Percentiles rank a stretch among this genome's conserved stretches.
Evolutionary conservation across 2,797 vertebrate genomes (phyloP).

Genomic region (Falco columbarius): DNA sequence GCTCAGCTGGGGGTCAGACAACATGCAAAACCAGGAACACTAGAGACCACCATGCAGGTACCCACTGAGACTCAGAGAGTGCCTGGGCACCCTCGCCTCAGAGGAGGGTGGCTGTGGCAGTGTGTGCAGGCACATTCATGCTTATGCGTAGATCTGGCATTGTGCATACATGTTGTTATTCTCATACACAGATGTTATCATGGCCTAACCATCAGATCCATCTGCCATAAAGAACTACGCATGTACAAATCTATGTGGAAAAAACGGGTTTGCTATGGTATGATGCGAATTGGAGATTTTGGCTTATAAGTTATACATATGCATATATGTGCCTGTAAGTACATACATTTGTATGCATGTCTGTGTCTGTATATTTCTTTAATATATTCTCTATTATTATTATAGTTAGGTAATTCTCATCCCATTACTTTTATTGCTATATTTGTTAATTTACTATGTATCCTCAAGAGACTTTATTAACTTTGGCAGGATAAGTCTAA

Average conservation of each 20-base stretch:
- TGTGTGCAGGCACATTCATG: rapidly evolving
- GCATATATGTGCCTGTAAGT: neutral
- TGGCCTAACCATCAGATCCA: neutral
- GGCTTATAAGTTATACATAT: neutral
- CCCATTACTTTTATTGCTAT: slow-evolving; percentile 62
- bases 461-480: slow-evolving; percentile 39
- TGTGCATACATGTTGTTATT: neutral
- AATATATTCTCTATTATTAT: slow-evolving; percentile 1
- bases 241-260: neutral
- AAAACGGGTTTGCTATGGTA: slow-evolving; percentile 11
- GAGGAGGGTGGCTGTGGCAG: neutral
- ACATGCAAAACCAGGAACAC: neutral
- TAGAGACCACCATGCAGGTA: too few species aligned
- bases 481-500: slow-evolving; percentile 50
- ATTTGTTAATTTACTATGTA: slow-evolving; percentile 61
- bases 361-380: neutral
- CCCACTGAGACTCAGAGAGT: neutral
- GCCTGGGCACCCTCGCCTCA: neutral
- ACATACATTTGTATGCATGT: neutral
- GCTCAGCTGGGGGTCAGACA: neutral
- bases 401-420: slow-evolving; percentile 44
- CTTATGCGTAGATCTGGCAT: neutral
- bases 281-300: slow-evolving; percentile 30
- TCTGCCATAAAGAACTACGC: neutral
- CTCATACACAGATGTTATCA: neutral